phyloP scores from a whole-genome alignment of 2,797 vertebrate genomes.

The Halcyon chelicuti region DNA sequence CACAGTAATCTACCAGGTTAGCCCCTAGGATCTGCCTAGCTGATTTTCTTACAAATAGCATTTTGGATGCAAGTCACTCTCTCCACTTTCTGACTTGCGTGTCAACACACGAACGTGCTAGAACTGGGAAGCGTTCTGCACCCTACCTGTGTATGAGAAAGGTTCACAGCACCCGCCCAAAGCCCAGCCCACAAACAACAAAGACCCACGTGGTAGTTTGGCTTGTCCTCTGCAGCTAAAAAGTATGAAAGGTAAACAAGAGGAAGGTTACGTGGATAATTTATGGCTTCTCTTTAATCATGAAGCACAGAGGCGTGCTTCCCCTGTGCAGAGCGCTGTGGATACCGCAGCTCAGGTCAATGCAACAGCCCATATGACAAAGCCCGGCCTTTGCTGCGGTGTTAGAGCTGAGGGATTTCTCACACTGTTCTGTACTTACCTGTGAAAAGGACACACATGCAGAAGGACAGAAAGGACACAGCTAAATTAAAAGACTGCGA shows the following conservation, averaged over 20 bases:
- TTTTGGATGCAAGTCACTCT: background rate
- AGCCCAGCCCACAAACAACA: background rate
- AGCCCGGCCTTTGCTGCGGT: background rate
- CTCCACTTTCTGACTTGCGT: background rate
- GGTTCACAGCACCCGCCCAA: background rate
- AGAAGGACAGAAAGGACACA: background rate
- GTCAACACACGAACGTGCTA: rapidly evolving
- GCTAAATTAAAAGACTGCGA: background rate
- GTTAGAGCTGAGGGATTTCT: background rate
- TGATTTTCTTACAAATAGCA: background rate
- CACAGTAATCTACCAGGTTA: background rate
- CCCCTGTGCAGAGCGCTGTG: rapidly evolving
- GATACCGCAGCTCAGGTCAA: background rate
- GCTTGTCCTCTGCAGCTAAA: background rate
- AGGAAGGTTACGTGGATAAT: background rate
- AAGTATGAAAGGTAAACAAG: background rate
- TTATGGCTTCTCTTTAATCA: background rate
- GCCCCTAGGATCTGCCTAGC: background rate
- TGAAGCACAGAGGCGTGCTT: background rate
- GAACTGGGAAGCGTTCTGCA: background rate
- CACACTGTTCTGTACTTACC: background rate
- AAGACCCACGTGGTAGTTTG: rapidly evolving
- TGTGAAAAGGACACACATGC: background rate
- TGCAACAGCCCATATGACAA: rapidly evolving
- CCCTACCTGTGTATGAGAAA: background rate